Percentiles rank a stretch among this genome's conserved stretches.
phyloP scores from a whole-genome alignment of 2,888 invertebrate genomes.

The Platypus cylindrus region DNA sequence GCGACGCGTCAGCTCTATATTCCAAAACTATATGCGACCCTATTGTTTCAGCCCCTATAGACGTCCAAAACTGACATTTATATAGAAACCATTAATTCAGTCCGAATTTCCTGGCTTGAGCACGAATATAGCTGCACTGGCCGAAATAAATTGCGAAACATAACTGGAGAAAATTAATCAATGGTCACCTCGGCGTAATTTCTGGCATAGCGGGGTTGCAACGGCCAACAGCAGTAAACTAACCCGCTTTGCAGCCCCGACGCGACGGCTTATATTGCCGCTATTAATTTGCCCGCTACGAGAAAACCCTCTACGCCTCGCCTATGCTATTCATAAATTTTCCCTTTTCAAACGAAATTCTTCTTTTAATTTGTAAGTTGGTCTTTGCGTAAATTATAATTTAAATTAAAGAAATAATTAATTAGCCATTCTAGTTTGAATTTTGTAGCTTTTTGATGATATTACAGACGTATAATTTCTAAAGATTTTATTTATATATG shows the following conservation, averaged over 20 bases:
- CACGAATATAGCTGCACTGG: slow-evolving; percentile 15
- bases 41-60: slow-evolving; percentile 15
- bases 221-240: slow-evolving; percentile 25
- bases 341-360: slow-evolving; percentile 13
- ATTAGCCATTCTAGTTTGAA: too few relatives aligned
- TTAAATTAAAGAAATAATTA: too few relatives aligned
- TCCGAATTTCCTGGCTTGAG: slow-evolving; percentile 15
- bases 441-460: too few relatives aligned
- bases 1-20: too few relatives aligned
- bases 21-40: too few relatives aligned
- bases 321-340: slow-evolving; percentile 25
- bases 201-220: slow-evolving; percentile 24
- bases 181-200: slow-evolving; percentile 30
- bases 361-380: slow-evolving; percentile 9
- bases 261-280: slow-evolving; percentile 35
- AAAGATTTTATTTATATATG: too few relatives aligned
- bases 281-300: slow-evolving; percentile 33
- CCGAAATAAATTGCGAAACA: slow-evolving; percentile 25
- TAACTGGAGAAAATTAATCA: slow-evolving; percentile 30
- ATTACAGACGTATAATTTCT: too few relatives aligned
- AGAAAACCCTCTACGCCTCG: slow-evolving; percentile 19
- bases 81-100: slow-evolving; percentile 17
- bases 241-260: slow-evolving; percentile 27
- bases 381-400: not conserved
- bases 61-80: slow-evolving; percentile 17